Percentiles rank a stretch among this genome's conserved stretches.
phyloP scores from a whole-genome alignment of 1,140 invertebrate species.

The Drosophila ironensis region DNA sequence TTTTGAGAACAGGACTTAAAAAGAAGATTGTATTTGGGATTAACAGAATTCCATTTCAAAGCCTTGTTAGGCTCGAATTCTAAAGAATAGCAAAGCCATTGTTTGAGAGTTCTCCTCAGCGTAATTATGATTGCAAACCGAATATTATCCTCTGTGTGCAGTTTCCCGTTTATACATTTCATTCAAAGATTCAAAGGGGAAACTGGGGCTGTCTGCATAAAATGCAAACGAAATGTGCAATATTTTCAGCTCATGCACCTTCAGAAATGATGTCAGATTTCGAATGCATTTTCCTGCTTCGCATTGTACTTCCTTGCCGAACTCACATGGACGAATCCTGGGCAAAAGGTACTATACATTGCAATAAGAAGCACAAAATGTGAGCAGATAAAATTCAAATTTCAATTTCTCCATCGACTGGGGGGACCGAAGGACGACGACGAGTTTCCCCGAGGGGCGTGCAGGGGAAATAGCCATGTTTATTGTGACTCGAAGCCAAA shows the following conservation, averaged over 20 bases:
- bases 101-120: not conserved
- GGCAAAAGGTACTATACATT: constrained; percentile 36
- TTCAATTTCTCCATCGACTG: constrained; percentile 69
- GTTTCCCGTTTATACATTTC: constrained; percentile 51
- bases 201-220: constrained; percentile 25
- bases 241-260: constrained; percentile 60
- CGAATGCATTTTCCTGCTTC: constrained; percentile 14
- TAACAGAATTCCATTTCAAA: too few species aligned
- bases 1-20: too few species aligned
- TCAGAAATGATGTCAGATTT: constrained; percentile 51
- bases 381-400: constrained; percentile 74
- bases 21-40: too few species aligned
- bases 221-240: constrained; percentile 65
- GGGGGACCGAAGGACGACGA: not conserved
- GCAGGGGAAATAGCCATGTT: constrained; percentile 43
- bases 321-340: too few species aligned
- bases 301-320: not conserved
- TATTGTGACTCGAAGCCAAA: constrained; percentile 72
- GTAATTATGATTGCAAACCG: constrained; percentile 48
- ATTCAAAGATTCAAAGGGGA: constrained; percentile 27
- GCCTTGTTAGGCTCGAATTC: not conserved
- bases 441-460: constrained; percentile 1
- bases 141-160: constrained; percentile 29
- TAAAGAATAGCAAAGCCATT: not conserved
- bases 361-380: constrained; percentile 71